Percentiles rank a stretch among this genome's conserved stretches.
These are phyloP conservation scores for Odontothrips loti DNA, from an alignment of 2,888 invertebrate species.

Conservation along the genomic window DNA sequence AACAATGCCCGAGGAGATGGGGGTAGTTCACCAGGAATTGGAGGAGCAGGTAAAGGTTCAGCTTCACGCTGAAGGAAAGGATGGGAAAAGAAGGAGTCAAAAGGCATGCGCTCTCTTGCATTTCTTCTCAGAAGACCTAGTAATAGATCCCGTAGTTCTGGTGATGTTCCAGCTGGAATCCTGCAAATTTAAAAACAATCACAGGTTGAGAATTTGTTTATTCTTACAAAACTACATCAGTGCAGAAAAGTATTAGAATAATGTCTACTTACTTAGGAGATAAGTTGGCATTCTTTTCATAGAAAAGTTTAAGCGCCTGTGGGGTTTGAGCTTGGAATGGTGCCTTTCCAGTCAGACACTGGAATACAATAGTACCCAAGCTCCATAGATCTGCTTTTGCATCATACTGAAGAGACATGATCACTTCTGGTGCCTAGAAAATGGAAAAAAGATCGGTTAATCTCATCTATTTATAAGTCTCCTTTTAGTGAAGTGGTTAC, in stretches of 20 bases:
- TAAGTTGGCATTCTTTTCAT: constrained; percentile 89
- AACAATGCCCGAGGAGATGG: constrained; percentile 37
- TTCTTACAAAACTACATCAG: not conserved
- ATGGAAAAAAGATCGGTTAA: constrained; percentile 31
- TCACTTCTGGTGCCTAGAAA: constrained; percentile 90
- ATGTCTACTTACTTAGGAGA: constrained; percentile 71
- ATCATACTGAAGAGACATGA: constrained; percentile 97
- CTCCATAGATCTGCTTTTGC: constrained; percentile 99
- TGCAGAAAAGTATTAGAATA: constrained; percentile 29
- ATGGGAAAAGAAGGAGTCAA: constrained; percentile 93
- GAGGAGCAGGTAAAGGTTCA: constrained; percentile 44
- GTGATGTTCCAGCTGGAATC: constrained; percentile 90
- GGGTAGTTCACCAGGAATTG: constrained; percentile 40
- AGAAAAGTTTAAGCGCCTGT: constrained; percentile 92
- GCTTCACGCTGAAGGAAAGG: constrained; percentile 66
- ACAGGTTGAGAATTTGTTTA: constrained; percentile 27
- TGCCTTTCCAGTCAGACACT: constrained; percentile 97
- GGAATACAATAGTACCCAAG: constrained; percentile 96
- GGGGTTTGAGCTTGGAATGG: constrained; percentile 98
- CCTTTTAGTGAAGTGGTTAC: constrained; percentile 17
- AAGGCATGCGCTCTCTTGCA: constrained; percentile 91
- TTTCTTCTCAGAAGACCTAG: constrained; percentile 83
- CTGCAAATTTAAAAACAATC: constrained; percentile 52
- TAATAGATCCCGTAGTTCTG: constrained; percentile 80
- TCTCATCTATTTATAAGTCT: not conserved